Conservation (phyloP, 2,113 vertebrate genomes). For the Pungitius pungitius region DNA sequence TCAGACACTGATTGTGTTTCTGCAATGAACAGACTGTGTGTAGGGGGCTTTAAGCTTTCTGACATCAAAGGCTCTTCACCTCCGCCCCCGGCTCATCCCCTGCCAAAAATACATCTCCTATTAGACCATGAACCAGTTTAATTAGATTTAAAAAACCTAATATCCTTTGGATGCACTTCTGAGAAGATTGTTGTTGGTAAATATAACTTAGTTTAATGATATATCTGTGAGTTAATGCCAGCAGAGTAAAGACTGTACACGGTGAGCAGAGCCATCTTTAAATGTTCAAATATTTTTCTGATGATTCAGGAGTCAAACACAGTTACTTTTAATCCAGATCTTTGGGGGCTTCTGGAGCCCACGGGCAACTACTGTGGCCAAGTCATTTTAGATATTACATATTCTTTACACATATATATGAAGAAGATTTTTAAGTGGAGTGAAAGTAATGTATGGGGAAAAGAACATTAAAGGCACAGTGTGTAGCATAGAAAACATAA, state of each 20-base stretch:
- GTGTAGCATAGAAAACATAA: too few species aligned
- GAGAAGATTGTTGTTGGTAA: conserved; percentile 60
- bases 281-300: background rate
- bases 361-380: background rate
- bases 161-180: conserved; percentile 68
- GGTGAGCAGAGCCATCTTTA: conserved; percentile 5
- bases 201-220: conserved; percentile 68
- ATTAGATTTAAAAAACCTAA: conserved; percentile 63
- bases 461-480: background rate
- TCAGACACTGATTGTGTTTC: background rate
- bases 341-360: background rate
- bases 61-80: conserved; percentile 55
- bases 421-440: background rate
- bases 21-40: background rate
- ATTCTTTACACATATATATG: too few species aligned
- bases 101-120: conserved; percentile 51
- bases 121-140: conserved; percentile 56
- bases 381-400: background rate
- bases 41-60: conserved; percentile 12
- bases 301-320: conserved; percentile 4
- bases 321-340: conserved; percentile 1
- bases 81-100: conserved; percentile 53
- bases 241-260: conserved; percentile 28
- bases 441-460: background rate
- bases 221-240: conserved; percentile 58